Evolutionary conservation across 2,113 vertebrate genomes (phyloP), one percentile per base, ranked within the genome.

Genomic region (Misgurnus anguillicaudatus): DNA sequence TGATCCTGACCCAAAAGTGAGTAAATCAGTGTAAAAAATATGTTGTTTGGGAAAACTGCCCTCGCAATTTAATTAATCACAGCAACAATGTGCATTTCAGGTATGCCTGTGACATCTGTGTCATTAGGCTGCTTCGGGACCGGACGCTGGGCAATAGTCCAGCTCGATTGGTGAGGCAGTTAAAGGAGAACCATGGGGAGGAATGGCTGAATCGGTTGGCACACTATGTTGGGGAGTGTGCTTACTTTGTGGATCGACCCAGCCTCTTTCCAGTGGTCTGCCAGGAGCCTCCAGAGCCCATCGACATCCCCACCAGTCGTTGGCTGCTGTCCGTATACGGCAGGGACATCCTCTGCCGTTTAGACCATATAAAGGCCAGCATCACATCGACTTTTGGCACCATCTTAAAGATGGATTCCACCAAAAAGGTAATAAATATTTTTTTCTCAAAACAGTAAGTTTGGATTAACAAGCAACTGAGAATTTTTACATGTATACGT

Each of bases 241-340:
- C 79, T 38, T 16, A 57, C 58, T 75, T 79, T 75, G 38, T 64
- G 14, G 45, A 79, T 39, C 45, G 10, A 21, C 61, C 73, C n/a
- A 67, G 48, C 51, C 69, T 81, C 6, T 47, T 41, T 36, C 80
- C 62, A 2, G 67, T 77, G 39, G 36, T 39, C 17, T 85, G 19
- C 51, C 77, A 82, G 84, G 48, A 85, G n/a, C 73, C 67, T 39
- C 73, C 73, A 2, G 69, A 85, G 51, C 63, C 79, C 5, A 45
- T 82, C 1, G n/a, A 65, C 3, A 10, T 85, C 17, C 81, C 75
- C 9, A 67, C 47, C 58, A 74, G 60, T 68, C 1, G 6, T 6
- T 76, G 70, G 66, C 48, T 83, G 64, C 58, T 85, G 55, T 75
- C 78, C 0, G 78, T 83, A 9, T 85, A 79, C 0, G 77, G 83